A percentile compares a stretch with the other conserved stretches of the same genome.
These are phyloP conservation scores for Pogonognathellus flavescens DNA, from an alignment of 1,140 invertebrate species.

Conservation along the genomic window DNA sequence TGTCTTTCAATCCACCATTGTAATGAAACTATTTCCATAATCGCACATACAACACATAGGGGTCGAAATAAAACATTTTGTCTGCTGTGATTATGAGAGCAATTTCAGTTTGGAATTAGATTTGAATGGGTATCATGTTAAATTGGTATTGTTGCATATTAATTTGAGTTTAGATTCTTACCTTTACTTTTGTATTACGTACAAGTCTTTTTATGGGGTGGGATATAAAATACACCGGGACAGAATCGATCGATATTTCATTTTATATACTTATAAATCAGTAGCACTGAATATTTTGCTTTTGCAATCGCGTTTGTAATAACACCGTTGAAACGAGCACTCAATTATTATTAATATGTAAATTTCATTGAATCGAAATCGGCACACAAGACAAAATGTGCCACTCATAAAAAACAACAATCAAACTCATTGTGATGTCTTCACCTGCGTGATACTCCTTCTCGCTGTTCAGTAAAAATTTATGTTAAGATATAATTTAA, in stretches of 20 bases:
- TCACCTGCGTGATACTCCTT: slow-evolving; percentile 48
- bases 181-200: slow-evolving; percentile 44
- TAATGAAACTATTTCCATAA: not conserved
- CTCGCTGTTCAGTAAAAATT: slow-evolving; percentile 60
- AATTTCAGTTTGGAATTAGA: slow-evolving; percentile 23
- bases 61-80: slow-evolving; percentile 20
- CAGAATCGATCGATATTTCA: not conserved
- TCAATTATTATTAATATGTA: slow-evolving; percentile 35
- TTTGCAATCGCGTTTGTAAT: slow-evolving; percentile 11
- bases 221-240: slow-evolving; percentile 47
- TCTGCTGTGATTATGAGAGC: not conserved
- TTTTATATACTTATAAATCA: slow-evolving; percentile 26
- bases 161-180: slow-evolving; percentile 49
- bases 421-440: slow-evolving; percentile 50
- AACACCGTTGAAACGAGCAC: slow-evolving; percentile 31
- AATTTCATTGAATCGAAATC: slow-evolving; percentile 51
- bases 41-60: slow-evolving; percentile 11
- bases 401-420: slow-evolving; percentile 56
- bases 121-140: not conserved
- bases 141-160: slow-evolving; percentile 24
- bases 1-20: not conserved
- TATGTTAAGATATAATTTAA: slow-evolving; percentile 46
- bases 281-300: slow-evolving; percentile 36
- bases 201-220: slow-evolving; percentile 44
- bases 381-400: slow-evolving; percentile 52